Evolutionary conservation across 2,797 vertebrate species (phyloP), one percentile per base, ranked within the genome.

Genomic region (Cetoscarus ocellatus): DNA sequence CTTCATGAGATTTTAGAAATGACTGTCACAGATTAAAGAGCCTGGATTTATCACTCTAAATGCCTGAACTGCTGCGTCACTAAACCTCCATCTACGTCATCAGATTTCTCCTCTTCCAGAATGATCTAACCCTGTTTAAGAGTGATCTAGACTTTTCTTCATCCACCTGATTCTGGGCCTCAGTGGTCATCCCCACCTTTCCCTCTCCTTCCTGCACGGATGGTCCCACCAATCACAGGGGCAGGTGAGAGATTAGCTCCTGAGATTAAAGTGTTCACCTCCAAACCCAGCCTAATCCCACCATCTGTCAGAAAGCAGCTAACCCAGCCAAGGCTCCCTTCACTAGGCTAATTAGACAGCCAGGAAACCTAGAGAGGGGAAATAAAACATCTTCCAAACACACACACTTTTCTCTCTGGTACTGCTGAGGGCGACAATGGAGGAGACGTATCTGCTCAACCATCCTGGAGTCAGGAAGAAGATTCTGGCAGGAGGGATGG

Each of bases 391-490:
- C 61, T 74, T 5, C 9, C 47, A 62, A 81, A 84, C 35, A 73
- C 39, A 56, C 52, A 62, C 56, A 62, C 10, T 66, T 70, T 49
- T 64, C 60, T 55, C 42, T 71, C 59, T 47, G 45, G 13, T 59
- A 12, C 13, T 54, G 44, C 55, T 62, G 4, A 4, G 59, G 53
- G 19, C 48, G 50, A 78, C 50, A 40, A 96, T 96, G 96, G 95
- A 96, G 67, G 94, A 96, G 77, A 95, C 88, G 0, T 96, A 95
- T 81, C 90, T 97, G 59, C 88, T 95, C 50, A 94, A 94, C 0
- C 83, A 94, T 82, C 93, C 92, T 40, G 96, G 95, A n/a, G 94
- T 97, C 64, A 96, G 79, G 82, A 97, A 97, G 92, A 96, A 94
- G 92, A 96, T 97, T 75, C 91, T 97, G 38, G 88, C 94, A 0